These are phyloP conservation scores for Folsomia manolachei DNA, from an alignment of 2,888 invertebrate genomes.

Conservation along the genomic window DNA sequence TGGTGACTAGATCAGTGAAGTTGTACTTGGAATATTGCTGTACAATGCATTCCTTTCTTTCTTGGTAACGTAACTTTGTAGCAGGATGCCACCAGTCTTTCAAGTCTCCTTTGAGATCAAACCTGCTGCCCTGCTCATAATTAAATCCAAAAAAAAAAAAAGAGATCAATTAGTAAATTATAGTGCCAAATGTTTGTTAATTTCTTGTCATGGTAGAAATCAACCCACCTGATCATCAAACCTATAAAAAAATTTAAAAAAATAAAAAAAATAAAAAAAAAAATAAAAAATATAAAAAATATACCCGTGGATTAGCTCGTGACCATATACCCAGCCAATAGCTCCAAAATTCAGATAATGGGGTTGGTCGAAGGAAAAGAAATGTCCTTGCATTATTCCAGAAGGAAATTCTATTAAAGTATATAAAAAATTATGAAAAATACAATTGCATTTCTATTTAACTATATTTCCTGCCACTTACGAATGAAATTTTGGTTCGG, in stretches of 20 bases:
- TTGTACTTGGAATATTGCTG: conserved; percentile 57
- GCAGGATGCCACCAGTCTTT: conserved; percentile 58
- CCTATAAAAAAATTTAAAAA: too few species aligned
- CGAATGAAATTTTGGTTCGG: conserved; percentile 51
- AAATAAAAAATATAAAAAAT: too few species aligned
- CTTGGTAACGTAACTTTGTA: conserved; percentile 56
- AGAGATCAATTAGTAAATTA: too few species aligned
- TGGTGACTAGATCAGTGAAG: conserved; percentile 52
- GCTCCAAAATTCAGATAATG: conserved; percentile 54
- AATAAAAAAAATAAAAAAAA: too few species aligned
- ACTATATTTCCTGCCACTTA: too few species aligned
- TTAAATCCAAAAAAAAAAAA: too few species aligned
- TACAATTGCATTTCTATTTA: too few species aligned
- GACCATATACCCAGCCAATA: conserved; percentile 54
- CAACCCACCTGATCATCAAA: conserved; percentile 51
- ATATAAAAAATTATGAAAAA: not conserved
- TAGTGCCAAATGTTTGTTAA: too few species aligned
- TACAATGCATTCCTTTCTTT: conserved; percentile 57
- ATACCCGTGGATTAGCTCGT: conserved; percentile 54
- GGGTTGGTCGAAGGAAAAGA: conserved; percentile 57
- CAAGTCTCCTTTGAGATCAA: conserved; percentile 54
- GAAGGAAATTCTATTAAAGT: conserved; percentile 33
- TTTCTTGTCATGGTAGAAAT: not conserved
- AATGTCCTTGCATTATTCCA: conserved; percentile 55
- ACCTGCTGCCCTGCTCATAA: conserved; percentile 34